A percentile compares a stretch with the other conserved stretches of the same genome.
Conservation (phyloP, 2,888 invertebrate species). For the Microchrysa polita region DNA sequence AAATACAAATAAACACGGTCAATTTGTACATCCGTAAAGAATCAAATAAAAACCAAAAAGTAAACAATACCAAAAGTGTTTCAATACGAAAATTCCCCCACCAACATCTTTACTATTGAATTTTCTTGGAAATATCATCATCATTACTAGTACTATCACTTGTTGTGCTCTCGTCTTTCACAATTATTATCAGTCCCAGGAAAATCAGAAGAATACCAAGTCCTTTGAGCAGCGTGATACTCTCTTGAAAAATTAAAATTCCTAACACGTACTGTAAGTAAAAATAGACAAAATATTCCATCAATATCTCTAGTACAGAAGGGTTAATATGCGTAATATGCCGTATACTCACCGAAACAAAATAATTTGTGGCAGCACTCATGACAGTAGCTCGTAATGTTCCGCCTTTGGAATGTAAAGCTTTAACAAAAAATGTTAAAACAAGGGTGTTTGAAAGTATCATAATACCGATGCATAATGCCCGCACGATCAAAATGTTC, state of each 20-base stretch:
- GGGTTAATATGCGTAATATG: neutral
- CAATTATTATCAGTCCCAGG: slow-evolving; percentile 52
- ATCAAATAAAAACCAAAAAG: too few species aligned
- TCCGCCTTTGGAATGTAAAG: slow-evolving; percentile 67
- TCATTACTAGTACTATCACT: too few species aligned
- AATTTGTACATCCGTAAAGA: too few species aligned
- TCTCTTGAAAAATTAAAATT: slow-evolving; percentile 10
- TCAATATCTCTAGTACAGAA: too few species aligned
- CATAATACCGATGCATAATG: slow-evolving; percentile 66
- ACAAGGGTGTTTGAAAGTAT: slow-evolving; percentile 68
- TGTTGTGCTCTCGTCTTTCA: slow-evolving; percentile 56
- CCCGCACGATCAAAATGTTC: slow-evolving; percentile 57
- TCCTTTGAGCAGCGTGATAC: neutral
- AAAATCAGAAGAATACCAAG: slow-evolving; percentile 24
- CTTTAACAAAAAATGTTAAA: slow-evolving; percentile 70
- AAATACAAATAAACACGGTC: too few species aligned
- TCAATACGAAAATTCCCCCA: too few species aligned
- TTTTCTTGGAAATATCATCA: neutral
- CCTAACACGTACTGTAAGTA: slow-evolving; percentile 25
- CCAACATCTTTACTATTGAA: neutral
- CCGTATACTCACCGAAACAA: slow-evolving; percentile 66
- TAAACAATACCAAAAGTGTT: too few species aligned
- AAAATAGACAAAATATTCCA: neutral
- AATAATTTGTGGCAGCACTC: slow-evolving; percentile 70
- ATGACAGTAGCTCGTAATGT: slow-evolving; percentile 69